phyloP scores from a whole-genome alignment of 1,140 invertebrate genomes.

The Pantala flavescens region DNA sequence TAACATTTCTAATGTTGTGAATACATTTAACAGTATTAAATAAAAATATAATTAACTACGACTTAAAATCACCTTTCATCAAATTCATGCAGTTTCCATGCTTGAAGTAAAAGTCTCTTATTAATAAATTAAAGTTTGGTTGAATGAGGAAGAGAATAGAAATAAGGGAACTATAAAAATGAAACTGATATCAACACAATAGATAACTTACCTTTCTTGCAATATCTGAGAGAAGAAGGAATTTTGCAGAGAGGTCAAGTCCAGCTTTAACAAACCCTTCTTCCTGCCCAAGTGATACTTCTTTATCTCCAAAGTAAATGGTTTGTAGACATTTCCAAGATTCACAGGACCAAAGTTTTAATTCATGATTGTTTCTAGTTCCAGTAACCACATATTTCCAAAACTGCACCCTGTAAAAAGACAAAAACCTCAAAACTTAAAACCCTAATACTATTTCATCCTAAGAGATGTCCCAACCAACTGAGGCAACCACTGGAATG shows the following conservation, averaged over 20 bases:
- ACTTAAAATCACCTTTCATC: too few species aligned
- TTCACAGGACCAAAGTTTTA: constrained; percentile 92
- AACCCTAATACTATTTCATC: constrained; percentile 8
- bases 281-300: background rate
- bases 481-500: too few species aligned
- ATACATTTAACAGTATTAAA: too few species aligned
- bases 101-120: too few species aligned
- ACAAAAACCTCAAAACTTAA: constrained; percentile 16
- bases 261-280: constrained; percentile 53
- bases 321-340: constrained; percentile 87
- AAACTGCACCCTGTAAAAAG: constrained; percentile 56
- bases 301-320: constrained; percentile 46
- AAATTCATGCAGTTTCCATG: too few species aligned
- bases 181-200: too few species aligned
- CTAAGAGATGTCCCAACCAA: too few species aligned
- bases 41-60: too few species aligned
- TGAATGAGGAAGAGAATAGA: too few species aligned
- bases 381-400: constrained; percentile 93
- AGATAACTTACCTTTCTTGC: constrained; percentile 42
- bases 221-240: constrained; percentile 76
- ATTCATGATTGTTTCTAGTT: constrained; percentile 74
- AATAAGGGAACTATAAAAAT: too few species aligned
- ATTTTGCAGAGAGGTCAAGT: constrained; percentile 69
- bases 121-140: too few species aligned
- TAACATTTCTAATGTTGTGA: too few species aligned